Percentiles rank a stretch among this genome's conserved stretches.
Conservation (phyloP, 2,888 invertebrate species). For the Euclidia mi region DNA sequence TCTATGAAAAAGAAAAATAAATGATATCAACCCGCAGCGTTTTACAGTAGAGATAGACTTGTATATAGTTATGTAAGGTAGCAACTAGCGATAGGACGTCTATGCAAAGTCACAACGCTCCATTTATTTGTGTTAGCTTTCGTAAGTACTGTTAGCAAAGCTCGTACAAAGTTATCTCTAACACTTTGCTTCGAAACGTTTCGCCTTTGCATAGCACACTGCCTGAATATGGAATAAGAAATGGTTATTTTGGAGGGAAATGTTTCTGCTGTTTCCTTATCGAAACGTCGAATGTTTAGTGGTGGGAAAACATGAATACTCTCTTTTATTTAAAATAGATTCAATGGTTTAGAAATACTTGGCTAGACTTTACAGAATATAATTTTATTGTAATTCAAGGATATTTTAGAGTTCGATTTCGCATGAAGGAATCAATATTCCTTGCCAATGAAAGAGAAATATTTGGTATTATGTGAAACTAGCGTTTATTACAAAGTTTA, state of each 20-base stretch:
- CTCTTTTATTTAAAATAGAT: not conserved
- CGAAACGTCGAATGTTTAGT: slow-evolving; percentile 42
- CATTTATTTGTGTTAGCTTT: slow-evolving; percentile 67
- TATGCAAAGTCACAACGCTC: slow-evolving; percentile 62
- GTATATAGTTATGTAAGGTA: slow-evolving; percentile 41
- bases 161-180: slow-evolving; percentile 70
- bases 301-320: not conserved
- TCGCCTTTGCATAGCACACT: slow-evolving; percentile 57
- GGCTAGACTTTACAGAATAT: no score
- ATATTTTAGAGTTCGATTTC: no score
- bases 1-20: slow-evolving; percentile 66
- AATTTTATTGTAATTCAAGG: no score
- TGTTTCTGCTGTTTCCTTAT: slow-evolving; percentile 46
- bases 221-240: slow-evolving; percentile 59
- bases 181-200: slow-evolving; percentile 58
- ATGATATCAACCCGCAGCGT: slow-evolving; percentile 55
- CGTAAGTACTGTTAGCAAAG: slow-evolving; percentile 62
- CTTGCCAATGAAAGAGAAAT: no score
- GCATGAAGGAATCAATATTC: no score
- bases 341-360: no score
- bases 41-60: slow-evolving; percentile 57
- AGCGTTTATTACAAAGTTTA: no score
- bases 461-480: no score
- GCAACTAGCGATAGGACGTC: slow-evolving; percentile 46
- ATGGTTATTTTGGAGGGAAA: slow-evolving; percentile 51